Evolutionary conservation across 2,888 invertebrate species (phyloP), one percentile per base, ranked within the genome.

Genomic region (Dugesia japonica): DNA sequence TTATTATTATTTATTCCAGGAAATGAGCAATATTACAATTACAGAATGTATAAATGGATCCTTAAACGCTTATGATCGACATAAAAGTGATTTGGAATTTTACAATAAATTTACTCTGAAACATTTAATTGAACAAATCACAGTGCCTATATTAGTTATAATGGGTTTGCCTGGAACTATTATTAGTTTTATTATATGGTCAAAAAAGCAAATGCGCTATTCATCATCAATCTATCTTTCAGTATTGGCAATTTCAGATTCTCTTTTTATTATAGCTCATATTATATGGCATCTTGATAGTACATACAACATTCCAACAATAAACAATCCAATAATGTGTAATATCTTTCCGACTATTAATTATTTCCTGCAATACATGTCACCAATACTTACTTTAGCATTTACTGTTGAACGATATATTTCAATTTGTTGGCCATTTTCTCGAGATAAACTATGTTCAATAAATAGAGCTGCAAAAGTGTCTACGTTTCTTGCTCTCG

Each of bases 401-500:
- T 84, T 84, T 77, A 84, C 84, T 1, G 82, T 83, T n/a, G 84
- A 84, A 78, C 78, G 84, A 26, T 84, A 83, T 80, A 83, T 84
- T 71, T 82, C 83, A 27, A 82, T 84, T 26, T 84, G 84, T 76
- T 83, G 83, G 79, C 84, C 84, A 17, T 75, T 78, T 77, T 80
- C 81, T 76, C 78, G 83, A 28, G 84, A 83, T 75, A 79, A 79
- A 71, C 82, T 79, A 77, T 84, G 84, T 78, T 83, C 83, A 1
- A 82, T 82, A 0, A 79, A 78, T 26, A 78, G 82, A 17, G 83
- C 83, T 13, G 80, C 82, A 72, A 80, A 81, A 33, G 82, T 83
- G 1, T 81, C 82, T 20, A 7, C 73, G 1, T 9, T 23, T 26
- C 20, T 75, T 7, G 4, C 73, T 9, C 1, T 71, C 26, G 9